A percentile compares a stretch with the other conserved stretches of the same genome.
These are phyloP conservation scores for Folsomia candida DNA, from an alignment of 2,888 invertebrate species.

Conservation along the genomic window DNA sequence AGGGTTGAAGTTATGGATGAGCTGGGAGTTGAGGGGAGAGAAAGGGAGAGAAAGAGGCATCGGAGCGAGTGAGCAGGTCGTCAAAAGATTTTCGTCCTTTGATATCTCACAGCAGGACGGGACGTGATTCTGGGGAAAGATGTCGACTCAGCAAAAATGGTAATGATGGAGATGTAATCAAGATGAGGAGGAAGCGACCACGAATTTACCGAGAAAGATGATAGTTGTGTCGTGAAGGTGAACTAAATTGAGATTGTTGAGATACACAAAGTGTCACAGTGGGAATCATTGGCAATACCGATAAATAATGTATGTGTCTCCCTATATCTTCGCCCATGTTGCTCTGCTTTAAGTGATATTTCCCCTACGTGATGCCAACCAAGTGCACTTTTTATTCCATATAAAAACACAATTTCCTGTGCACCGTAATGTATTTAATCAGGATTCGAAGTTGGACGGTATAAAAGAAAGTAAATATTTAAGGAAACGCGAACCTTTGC, in stretches of 20 bases:
- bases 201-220: not conserved
- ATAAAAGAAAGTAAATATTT: too few relatives aligned
- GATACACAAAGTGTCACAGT: too few relatives aligned
- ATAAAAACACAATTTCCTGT: too few relatives aligned
- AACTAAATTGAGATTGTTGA: not conserved
- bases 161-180: conserved; percentile 10
- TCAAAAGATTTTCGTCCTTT: not conserved
- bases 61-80: not conserved
- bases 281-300: too few relatives aligned
- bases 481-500: too few relatives aligned
- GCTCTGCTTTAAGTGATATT: too few relatives aligned
- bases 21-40: not conserved
- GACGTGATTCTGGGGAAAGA: conserved; percentile 6
- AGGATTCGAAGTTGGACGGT: too few relatives aligned
- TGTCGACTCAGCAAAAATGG: conserved; percentile 16
- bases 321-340: too few relatives aligned
- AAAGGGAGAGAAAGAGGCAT: not conserved
- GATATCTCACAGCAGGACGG: not conserved
- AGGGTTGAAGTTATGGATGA: not conserved
- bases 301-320: too few relatives aligned
- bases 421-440: too few relatives aligned
- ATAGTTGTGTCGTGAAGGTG: not conserved
- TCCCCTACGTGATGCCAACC: too few relatives aligned
- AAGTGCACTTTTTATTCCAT: too few relatives aligned
- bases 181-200: conserved; percentile 4